These are phyloP conservation scores for Brachirus orientalis DNA, from an alignment of 2,113 vertebrate genomes.

Conservation along the genomic window DNA sequence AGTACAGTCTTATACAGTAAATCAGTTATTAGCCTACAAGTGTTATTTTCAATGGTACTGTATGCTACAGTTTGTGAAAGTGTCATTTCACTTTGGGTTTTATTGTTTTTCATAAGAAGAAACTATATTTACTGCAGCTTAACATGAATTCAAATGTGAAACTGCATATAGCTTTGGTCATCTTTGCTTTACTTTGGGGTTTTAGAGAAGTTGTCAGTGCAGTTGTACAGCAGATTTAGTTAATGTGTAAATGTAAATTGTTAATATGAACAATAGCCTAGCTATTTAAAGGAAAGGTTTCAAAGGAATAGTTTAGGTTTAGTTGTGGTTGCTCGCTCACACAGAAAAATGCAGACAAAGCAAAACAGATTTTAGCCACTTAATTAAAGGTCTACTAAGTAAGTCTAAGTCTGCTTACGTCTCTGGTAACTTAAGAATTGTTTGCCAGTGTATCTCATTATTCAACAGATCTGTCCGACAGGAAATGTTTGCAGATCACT, in stretches of 20 bases:
- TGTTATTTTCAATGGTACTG: slow-evolving; percentile 40
- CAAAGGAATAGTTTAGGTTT: too few species aligned
- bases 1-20: slow-evolving; percentile 54
- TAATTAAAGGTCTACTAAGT: too few species aligned
- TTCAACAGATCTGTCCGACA: too few species aligned
- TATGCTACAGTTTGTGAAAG: slow-evolving; percentile 11
- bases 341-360: too few species aligned
- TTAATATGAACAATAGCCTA: neutral
- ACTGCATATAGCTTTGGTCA: slow-evolving; percentile 3
- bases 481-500: too few species aligned
- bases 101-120: slow-evolving; percentile 51
- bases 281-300: too few species aligned
- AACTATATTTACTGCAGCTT: slow-evolving; percentile 41
- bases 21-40: slow-evolving; percentile 21
- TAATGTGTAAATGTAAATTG: neutral
- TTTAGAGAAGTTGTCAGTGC: neutral
- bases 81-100: slow-evolving; percentile 22
- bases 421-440: too few species aligned
- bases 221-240: neutral
- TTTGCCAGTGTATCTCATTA: too few species aligned
- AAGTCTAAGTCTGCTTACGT: too few species aligned
- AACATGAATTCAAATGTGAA: slow-evolving; percentile 51
- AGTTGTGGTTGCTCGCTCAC: too few species aligned
- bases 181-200: slow-evolving; percentile 3
- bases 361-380: too few species aligned